A percentile compares a stretch with the other conserved stretches of the same genome.
phyloP scores from a whole-genome alignment of 2,113 vertebrate genomes.

The Puffinus mauretanicus region DNA sequence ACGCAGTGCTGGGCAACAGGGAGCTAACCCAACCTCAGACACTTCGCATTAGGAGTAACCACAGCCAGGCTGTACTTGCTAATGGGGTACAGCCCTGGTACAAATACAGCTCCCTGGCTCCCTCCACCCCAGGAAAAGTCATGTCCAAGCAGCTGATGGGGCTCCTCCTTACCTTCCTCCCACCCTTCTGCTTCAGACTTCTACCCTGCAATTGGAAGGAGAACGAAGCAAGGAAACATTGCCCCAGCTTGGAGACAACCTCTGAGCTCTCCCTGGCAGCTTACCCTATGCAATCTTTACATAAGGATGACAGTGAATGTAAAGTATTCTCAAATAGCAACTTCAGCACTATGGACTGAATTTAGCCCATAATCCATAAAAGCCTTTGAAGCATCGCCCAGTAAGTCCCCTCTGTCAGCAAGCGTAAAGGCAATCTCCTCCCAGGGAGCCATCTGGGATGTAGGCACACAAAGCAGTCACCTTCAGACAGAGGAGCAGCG shows the following conservation, averaged over 20 bases:
- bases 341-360: background rate
- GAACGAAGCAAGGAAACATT: background rate
- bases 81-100: background rate
- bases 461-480: background rate
- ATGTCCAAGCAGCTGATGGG: background rate
- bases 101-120: background rate
- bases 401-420: background rate
- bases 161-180: background rate
- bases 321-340: background rate
- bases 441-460: background rate
- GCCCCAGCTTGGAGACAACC: background rate
- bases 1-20: background rate
- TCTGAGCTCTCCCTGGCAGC: background rate
- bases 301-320: background rate
- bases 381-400: conserved; percentile 31
- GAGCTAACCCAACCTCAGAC: background rate
- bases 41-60: background rate
- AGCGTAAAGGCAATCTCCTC: background rate
- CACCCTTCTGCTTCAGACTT: background rate
- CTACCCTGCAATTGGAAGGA: background rate
- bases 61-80: background rate
- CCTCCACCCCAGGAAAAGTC: background rate
- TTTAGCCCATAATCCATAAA: conserved; percentile 13
- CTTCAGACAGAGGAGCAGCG: background rate
- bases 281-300: background rate